Base-by-base conservation (phyloP, 2,797 vertebrate genomes). In the Rhadinocentrus ornatus region DNA sequence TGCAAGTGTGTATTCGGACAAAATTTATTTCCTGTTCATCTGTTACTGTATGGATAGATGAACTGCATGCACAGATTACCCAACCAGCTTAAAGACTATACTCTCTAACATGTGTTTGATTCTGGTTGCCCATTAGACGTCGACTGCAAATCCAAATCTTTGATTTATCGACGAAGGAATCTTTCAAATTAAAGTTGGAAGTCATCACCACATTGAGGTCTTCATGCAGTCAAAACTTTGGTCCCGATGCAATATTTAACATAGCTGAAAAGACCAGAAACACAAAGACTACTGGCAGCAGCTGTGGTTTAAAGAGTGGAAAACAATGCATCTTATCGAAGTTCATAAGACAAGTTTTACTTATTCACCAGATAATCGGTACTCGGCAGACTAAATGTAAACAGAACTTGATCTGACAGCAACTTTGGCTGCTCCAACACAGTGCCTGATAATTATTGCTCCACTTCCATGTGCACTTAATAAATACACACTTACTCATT, bases 401-500 rank as follows among this genome's bases (percentile, higher is more conserved):
- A 34, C 16, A 37, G 13, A 53, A 37, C 8, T 22, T 8, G 20
- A 54, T 46, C 16, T 31, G 39, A 31, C 32, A 41, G 39, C 16
- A 8, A 48, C 27, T 29, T 4, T 39, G 31, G 29, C 37, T 53
- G 60, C 20, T 32, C 53, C 46, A 35, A 55, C 10, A 11, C 7
- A 63, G 39, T 9, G 39, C 8, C 41, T 57, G 32, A 61, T 48
- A 11, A 57, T 37, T 16, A 32, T 27, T 3, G 20, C 10, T 60
- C 61, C 20, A 58, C 58, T 66, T 54, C 8, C 57, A 41, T 27
- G 29, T 32, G 32, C 8, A n/a, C 41, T 56, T 46, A 27, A 34
- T 35, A 20, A 73, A 31, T 37, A 26, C 57, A 39, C 18, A 34
- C 65, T 70, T 41, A 64, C n/a, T 82, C 71, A 58, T 41, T 6